Evolutionary conservation across 1,140 invertebrate species (phyloP), one percentile per base, ranked within the genome.

Genomic region (Limonius californicus): DNA sequence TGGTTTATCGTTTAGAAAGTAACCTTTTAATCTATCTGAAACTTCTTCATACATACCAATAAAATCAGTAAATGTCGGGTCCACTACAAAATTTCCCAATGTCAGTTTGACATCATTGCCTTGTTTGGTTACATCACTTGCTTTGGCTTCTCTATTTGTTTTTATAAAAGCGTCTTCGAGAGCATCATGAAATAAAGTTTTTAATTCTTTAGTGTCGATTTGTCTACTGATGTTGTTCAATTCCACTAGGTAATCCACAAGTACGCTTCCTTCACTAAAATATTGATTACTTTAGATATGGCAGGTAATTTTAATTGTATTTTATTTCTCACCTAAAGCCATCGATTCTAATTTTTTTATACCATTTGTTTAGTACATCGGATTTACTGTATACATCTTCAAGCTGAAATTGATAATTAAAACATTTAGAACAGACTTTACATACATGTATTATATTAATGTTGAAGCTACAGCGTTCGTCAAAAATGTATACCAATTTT

Each of bases 221-320:
- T 83, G 85, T 61, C 86, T 81, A n/a, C 85, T 83, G 1, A 92
- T 78, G 67, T 92, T 87, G 61, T 85, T 86, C 50, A 95, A 72
- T 77, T 92, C 89, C 2, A 95, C 86, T 64, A 92, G 89, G 72
- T 92, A 95, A 73, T 94, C 92, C 0, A 93, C 92, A 9, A 95
- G 75, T n/a, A 94, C 87, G 66, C 90, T 93, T 60, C 91, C 91
- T 74, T 88, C 81, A 73, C 88, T 87, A 14, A 39, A 39, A 39
- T 11, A 12, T 47, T 47, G 50, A 68, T 70, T 70, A 80, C 27
- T 32, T 32, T 32, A 32, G 27, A n/a, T n/a, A n/a, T n/a, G n/a
- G n/a, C n/a, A n/a, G n/a, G n/a, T n/a, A n/a, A n/a, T n/a, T n/a
- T n/a, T n/a, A n/a, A n/a, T n/a, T n/a, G n/a, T n/a, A n/a, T n/a